phyloP scores from a whole-genome alignment of 2,113 vertebrate species.

The Falcunculus frontatus region DNA sequence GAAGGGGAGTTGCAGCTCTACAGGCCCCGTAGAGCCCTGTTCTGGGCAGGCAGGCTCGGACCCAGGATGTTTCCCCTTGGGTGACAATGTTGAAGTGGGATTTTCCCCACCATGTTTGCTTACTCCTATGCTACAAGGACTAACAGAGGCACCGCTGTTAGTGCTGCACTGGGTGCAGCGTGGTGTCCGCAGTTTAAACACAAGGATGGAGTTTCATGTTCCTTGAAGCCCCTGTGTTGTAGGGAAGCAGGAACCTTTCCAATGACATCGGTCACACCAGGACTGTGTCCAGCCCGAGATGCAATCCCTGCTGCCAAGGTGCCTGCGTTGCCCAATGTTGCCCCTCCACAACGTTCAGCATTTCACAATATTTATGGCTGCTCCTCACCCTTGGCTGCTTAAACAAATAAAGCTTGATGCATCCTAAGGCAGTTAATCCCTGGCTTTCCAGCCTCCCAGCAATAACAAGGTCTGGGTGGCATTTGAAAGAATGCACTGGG shows the following conservation, averaged over 20 bases:
- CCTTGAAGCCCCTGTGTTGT: not conserved
- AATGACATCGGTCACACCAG: accelerated
- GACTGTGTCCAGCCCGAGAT: not conserved
- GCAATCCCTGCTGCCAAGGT: not conserved
- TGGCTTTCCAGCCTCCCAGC: conserved; percentile 1
- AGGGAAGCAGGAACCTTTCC: not conserved
- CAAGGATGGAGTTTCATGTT: not conserved
- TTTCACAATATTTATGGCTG: conserved; percentile 45
- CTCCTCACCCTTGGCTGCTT: conserved; percentile 35
- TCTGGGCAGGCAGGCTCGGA: not conserved
- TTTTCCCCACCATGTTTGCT: not conserved
- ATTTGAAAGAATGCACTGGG: conserved; percentile 32
- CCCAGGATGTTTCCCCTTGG: not conserved
- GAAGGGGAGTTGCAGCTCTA: not conserved
- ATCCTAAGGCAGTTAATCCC: conserved; percentile 41
- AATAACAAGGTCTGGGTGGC: conserved; percentile 54
- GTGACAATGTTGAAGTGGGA: not conserved
- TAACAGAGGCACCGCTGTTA: not conserved
- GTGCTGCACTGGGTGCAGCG: not conserved
- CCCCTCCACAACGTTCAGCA: not conserved
- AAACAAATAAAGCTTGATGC: conserved; percentile 62
- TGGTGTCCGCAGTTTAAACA: not conserved
- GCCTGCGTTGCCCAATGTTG: accelerated
- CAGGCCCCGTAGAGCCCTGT: accelerated
- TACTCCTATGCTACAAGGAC: not conserved